Evolutionary conservation across 23 tunicate genomes (phyloP).

Genomic region (Ciona savignyi): DNA sequence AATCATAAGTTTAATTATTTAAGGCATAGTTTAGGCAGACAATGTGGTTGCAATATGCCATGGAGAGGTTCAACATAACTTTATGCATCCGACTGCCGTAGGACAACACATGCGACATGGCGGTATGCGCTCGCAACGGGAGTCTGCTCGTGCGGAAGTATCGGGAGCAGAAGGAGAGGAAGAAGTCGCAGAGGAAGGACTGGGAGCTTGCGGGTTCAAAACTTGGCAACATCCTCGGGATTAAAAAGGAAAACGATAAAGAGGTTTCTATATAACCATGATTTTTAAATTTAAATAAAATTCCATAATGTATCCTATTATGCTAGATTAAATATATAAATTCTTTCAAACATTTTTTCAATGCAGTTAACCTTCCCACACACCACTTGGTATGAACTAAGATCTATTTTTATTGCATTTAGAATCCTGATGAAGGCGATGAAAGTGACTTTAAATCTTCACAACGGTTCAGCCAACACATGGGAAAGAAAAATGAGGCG

Average conservation of each 20-base stretch:
- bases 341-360: neutral
- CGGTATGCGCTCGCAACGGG: conserved; percentile 86
- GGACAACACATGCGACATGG: conserved; percentile 99
- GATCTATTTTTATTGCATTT: neutral
- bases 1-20: too few relatives aligned
- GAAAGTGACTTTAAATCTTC: conserved; percentile 82
- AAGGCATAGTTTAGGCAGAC: too few relatives aligned
- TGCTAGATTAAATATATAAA: neutral
- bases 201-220: conserved; percentile 99
- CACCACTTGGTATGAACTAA: too few relatives aligned
- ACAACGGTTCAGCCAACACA: conserved; percentile 89
- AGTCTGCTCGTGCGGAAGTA: conserved; percentile 75
- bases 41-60: too few relatives aligned
- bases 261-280: too few relatives aligned
- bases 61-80: too few relatives aligned
- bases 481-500: conserved; percentile 69
- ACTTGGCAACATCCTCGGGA: conserved; percentile 87
- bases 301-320: too few relatives aligned
- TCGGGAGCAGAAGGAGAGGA: conserved; percentile 89
- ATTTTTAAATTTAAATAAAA: too few relatives aligned
- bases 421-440: conserved; percentile 19
- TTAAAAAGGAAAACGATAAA: conserved; percentile 83
- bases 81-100: neutral
- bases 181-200: conserved; percentile 91
- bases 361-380: too few relatives aligned